Percentiles rank a stretch among this genome's conserved stretches.
Evolutionary conservation across 2,888 invertebrate species (phyloP).

Genomic region (Oasisia sp.): DNA sequence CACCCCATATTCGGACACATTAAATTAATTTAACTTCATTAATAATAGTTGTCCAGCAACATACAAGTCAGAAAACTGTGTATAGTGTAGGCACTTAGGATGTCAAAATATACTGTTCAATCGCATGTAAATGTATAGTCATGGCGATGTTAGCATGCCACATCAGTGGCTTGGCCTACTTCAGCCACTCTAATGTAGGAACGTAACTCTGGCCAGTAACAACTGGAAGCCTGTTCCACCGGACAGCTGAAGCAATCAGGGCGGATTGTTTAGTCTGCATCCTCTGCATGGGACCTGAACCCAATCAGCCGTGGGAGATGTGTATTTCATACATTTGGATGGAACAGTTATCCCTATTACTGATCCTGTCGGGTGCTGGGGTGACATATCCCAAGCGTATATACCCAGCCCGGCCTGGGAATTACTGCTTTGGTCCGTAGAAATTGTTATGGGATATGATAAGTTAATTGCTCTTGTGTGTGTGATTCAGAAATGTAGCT

Average conservation of each 20-base stretch:
- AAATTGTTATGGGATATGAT: too few species aligned
- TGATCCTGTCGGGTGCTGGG: neutral
- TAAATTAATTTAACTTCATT: too few species aligned
- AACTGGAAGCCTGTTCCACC: neutral
- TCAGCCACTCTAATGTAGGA: neutral
- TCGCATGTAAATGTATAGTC: too few species aligned
- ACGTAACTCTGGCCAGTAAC: neutral
- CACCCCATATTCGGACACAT: too few species aligned
- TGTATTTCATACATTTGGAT: neutral
- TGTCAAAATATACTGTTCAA: too few species aligned
- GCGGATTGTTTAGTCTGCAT: neutral
- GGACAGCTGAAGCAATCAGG: neutral
- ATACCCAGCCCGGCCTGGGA: neutral
- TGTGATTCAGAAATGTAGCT: too few species aligned
- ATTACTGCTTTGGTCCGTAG: too few species aligned
- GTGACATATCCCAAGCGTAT: neutral
- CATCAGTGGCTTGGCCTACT: neutral
- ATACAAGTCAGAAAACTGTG: too few species aligned
- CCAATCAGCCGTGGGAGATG: neutral
- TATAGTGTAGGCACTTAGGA: too few species aligned
- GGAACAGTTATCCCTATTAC: neutral
- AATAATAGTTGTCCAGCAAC: too few species aligned
- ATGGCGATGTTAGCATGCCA: too few species aligned
- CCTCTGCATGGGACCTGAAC: neutral
- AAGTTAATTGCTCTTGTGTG: too few species aligned